Evolutionary conservation across 2,888 invertebrate species (phyloP).

Genomic region (Octodonta nipae): DNA sequence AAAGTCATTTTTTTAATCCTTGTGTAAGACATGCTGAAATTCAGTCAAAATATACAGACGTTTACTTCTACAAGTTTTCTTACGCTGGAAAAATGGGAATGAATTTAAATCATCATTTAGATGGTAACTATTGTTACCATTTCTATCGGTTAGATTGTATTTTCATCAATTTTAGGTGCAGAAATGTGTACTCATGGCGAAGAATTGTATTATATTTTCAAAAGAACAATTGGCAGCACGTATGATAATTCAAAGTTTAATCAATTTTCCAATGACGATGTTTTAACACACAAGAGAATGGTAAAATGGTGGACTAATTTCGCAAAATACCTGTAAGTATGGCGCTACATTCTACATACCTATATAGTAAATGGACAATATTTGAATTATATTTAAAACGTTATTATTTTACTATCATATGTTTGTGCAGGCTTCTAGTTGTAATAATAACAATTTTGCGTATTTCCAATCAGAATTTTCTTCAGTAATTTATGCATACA

Average conservation of each 20-base stretch:
- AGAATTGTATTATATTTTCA: slow-evolving; percentile 21
- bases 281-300: slow-evolving; percentile 13
- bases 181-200: slow-evolving; percentile 21
- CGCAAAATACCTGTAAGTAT: slow-evolving; percentile 43
- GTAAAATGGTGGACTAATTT: slow-evolving; percentile 43
- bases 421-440: no score
- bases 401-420: no score
- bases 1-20: slow-evolving; percentile 13
- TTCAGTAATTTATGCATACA: no score
- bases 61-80: slow-evolving; percentile 17
- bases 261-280: slow-evolving; percentile 11
- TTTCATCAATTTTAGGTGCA: slow-evolving; percentile 29
- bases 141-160: background rate
- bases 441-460: no score
- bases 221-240: slow-evolving; percentile 12
- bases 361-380: no score
- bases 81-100: slow-evolving; percentile 15
- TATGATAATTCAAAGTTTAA: slow-evolving; percentile 17
- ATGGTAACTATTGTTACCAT: slow-evolving; percentile 10
- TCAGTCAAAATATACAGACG: slow-evolving; percentile 13
- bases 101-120: no score
- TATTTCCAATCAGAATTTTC: no score
- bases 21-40: slow-evolving; percentile 14
- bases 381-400: no score
- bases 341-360: no score